Percentiles rank a stretch among this genome's conserved stretches.
phyloP scores from a whole-genome alignment of 2,113 vertebrate genomes.

The Garra rufa region DNA sequence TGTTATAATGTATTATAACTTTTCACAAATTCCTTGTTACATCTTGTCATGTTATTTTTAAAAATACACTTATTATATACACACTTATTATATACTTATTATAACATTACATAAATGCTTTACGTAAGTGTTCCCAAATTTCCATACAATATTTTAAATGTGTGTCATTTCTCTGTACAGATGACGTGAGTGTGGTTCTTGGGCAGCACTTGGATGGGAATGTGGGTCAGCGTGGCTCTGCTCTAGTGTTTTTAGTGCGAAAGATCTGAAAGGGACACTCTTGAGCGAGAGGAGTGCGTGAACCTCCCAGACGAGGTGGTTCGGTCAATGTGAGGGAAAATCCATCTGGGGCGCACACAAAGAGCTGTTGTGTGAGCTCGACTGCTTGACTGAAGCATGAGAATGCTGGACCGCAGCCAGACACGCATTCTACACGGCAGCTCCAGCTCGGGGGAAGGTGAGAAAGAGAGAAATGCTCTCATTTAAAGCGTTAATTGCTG shows the following conservation, averaged over 20 bases:
- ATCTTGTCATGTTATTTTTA: too few relatives aligned
- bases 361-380: slow-evolving; percentile 73
- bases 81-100: too few relatives aligned
- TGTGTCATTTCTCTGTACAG: slow-evolving; percentile 4
- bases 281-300: slow-evolving; percentile 36
- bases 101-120: too few relatives aligned
- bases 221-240: slow-evolving; percentile 21
- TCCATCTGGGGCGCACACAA: slow-evolving; percentile 75
- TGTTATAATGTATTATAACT: too few relatives aligned
- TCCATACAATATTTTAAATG: neutral
- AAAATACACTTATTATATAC: too few relatives aligned
- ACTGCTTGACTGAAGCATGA: slow-evolving; percentile 68
- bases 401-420: slow-evolving; percentile 76
- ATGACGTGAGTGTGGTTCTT: slow-evolving; percentile 22
- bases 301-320: slow-evolving; percentile 65
- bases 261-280: slow-evolving; percentile 38
- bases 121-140: neutral
- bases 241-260: slow-evolving; percentile 28
- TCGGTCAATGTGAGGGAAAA: slow-evolving; percentile 76
- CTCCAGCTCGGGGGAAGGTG: slow-evolving; percentile 37
- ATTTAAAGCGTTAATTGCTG: slow-evolving; percentile 52
- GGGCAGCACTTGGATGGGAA: neutral
- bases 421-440: slow-evolving; percentile 48
- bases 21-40: too few relatives aligned
- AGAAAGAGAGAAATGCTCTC: slow-evolving; percentile 42